These are phyloP conservation scores for Epicauta chinensis DNA, from an alignment of 1,140 invertebrate genomes.

Conservation along the genomic window DNA sequence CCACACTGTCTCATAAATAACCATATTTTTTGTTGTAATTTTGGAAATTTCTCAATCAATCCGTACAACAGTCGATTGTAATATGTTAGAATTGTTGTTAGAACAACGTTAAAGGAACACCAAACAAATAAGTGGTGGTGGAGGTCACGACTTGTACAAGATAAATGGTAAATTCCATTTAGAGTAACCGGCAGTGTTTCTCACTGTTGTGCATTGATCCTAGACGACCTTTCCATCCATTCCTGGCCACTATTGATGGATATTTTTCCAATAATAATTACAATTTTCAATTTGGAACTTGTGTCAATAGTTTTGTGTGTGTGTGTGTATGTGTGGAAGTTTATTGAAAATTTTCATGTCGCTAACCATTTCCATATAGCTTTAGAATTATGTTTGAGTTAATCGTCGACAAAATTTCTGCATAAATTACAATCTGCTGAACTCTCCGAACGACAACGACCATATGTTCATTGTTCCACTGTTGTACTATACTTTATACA, in stretches of 20 bases:
- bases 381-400: slow-evolving; percentile 2
- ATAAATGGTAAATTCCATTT: slow-evolving; percentile 17
- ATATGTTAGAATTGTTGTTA: too few relatives aligned
- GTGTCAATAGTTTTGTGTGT: slow-evolving; percentile 8
- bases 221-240: slow-evolving; percentile 3
- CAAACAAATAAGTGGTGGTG: slow-evolving; percentile 13
- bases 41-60: too few relatives aligned
- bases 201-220: slow-evolving; percentile 16
- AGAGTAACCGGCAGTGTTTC: slow-evolving; percentile 10
- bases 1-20: too few relatives aligned
- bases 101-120: slow-evolving; percentile 12
- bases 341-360: background rate
- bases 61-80: too few relatives aligned
- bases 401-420: slow-evolving; percentile 10
- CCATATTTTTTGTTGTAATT: background rate
- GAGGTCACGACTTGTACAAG: slow-evolving; percentile 15
- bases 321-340: too few relatives aligned
- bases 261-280: too few relatives aligned
- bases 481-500: too few relatives aligned
- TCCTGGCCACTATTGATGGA: background rate
- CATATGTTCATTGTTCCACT: too few relatives aligned
- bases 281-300: too few relatives aligned
- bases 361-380: slow-evolving; percentile 5
- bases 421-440: slow-evolving; percentile 9
- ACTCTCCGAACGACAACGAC: too few relatives aligned